Base-by-base conservation (phyloP, 1,140 invertebrate genomes). In the Ceratina calcarata region DNA sequence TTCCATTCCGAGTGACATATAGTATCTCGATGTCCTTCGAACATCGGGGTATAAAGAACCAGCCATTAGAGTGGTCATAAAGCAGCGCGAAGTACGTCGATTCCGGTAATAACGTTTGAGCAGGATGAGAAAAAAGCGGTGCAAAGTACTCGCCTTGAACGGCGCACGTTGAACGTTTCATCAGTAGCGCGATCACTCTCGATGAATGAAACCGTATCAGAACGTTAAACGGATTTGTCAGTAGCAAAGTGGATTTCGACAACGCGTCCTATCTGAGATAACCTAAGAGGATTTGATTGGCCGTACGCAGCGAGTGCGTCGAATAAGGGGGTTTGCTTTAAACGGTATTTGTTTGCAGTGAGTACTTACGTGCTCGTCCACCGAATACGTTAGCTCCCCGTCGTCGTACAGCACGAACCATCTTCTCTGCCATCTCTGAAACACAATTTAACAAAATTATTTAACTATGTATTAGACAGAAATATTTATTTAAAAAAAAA, bases 321-420 rank as follows among this genome's bases (percentile, higher is more conserved):
- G n/a, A 71, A 64, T 58, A 80, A 76, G 45, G 70, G 67, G 80
- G 70, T 84, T 73, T 72, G 22, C 57, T 60, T 73, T 75, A 82
- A 86, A 68, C 65, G 55, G 12, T 60, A 67, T 45, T 78, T 27
- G 18, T 4, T 45, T 10, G 37, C 37, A 6, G 24, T 20, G 13
- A 45, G 15, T 3, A 97, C 97, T 98, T 94, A 99, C 98, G 94
- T 98, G 97, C 94, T 99, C 98, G 94, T 99, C 98, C 86, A 99
- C 95, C 4, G 98, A 98, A 91, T 98, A 99, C 62, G 97, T 98
- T 16, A 99, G 94, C 93, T 99, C 98, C 53, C 98, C 98, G 92
- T 99, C 98, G 93, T 99, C 98, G 93, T 98, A 99, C 10, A 99
- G 94, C n/a, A 98, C 96, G 94, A 99, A 99, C 96, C 98, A 99